A percentile compares a stretch with the other conserved stretches of the same genome.
Evolutionary conservation across 2,797 vertebrate genomes (phyloP).

Genomic region (Ptychadena robeensis): DNA sequence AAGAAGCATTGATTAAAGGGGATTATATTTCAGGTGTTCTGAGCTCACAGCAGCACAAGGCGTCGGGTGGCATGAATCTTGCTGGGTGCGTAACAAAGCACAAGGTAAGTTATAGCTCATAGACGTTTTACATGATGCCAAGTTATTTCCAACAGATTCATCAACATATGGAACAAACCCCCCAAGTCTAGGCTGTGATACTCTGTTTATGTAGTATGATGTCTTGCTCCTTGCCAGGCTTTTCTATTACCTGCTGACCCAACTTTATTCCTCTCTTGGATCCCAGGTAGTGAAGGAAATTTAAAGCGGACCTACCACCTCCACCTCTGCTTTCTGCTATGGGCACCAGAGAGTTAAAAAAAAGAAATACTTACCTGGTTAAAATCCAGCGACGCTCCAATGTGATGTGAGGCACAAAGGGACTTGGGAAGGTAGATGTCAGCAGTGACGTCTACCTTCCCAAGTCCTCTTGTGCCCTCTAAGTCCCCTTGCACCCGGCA

Average conservation of each 20-base stretch:
- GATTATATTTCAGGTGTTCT: constrained; percentile 60
- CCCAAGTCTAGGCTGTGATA: background rate
- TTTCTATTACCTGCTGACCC: background rate
- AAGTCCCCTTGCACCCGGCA: too few species aligned
- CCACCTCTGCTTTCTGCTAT: too few species aligned
- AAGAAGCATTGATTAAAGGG: constrained; percentile 61
- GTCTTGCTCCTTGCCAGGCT: background rate
- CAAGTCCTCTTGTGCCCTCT: too few species aligned
- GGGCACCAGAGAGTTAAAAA: too few species aligned
- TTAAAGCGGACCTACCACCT: too few species aligned
- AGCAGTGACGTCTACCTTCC: too few species aligned
- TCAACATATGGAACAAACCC: background rate
- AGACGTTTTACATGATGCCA: constrained; percentile 24
- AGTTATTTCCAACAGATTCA: background rate
- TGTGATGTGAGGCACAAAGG: too few species aligned
- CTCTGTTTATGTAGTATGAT: background rate
- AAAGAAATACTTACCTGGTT: too few species aligned
- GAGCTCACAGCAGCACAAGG: constrained; percentile 12
- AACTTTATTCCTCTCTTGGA: background rate
- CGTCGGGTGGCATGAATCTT: constrained; percentile 14
- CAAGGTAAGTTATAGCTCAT: background rate
- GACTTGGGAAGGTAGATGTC: too few species aligned
- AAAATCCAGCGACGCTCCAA: too few species aligned
- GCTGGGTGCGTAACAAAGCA: background rate
- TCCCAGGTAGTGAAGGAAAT: background rate